Percentiles rank a stretch among this genome's conserved stretches.
phyloP scores from a whole-genome alignment of 2,797 vertebrate species.

The Microctenopoma lineatum region DNA sequence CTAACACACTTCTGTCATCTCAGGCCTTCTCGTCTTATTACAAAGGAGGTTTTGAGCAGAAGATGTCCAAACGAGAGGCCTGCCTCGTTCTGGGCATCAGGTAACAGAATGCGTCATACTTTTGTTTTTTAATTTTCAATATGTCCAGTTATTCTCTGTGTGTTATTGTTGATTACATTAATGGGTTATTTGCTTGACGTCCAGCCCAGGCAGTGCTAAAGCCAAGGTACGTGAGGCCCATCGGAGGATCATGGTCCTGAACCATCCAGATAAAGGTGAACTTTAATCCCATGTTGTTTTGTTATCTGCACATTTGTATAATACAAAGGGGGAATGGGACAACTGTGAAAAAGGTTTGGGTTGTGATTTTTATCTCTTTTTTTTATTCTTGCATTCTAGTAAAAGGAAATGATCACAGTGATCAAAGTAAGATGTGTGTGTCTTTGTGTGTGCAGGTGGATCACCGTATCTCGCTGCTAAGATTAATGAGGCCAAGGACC shows the following conservation, averaged over 20 bases:
- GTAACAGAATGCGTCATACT: conserved; percentile 50
- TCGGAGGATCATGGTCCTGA: conserved; percentile 92
- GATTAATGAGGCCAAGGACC: conserved; percentile 95
- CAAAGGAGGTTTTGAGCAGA: conserved; percentile 85
- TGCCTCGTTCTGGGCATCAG: conserved; percentile 83
- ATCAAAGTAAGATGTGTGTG: neutral
- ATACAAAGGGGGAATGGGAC: too few relatives aligned
- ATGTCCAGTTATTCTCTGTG: neutral
- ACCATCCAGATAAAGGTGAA: conserved; percentile 96
- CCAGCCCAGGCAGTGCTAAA: conserved; percentile 88
- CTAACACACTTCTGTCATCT: conserved; percentile 4
- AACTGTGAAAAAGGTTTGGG: too few relatives aligned
- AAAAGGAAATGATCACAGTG: neutral
- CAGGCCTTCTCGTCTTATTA: conserved; percentile 81
- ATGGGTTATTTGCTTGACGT: conserved; percentile 62
- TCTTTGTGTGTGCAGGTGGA: conserved; percentile 83
- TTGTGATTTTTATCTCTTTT: too few relatives aligned
- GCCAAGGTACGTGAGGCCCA: conserved; percentile 89
- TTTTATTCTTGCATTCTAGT: too few relatives aligned
- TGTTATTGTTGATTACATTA: neutral
- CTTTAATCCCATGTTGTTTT: neutral
- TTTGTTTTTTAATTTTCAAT: neutral
- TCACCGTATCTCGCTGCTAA: conserved; percentile 93
- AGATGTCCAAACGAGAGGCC: conserved; percentile 83
- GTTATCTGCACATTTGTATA: too few relatives aligned